A percentile compares a stretch with the other conserved stretches of the same genome.
Conservation (phyloP, 2,113 vertebrate species). For the Delphinapterus leucas region DNA sequence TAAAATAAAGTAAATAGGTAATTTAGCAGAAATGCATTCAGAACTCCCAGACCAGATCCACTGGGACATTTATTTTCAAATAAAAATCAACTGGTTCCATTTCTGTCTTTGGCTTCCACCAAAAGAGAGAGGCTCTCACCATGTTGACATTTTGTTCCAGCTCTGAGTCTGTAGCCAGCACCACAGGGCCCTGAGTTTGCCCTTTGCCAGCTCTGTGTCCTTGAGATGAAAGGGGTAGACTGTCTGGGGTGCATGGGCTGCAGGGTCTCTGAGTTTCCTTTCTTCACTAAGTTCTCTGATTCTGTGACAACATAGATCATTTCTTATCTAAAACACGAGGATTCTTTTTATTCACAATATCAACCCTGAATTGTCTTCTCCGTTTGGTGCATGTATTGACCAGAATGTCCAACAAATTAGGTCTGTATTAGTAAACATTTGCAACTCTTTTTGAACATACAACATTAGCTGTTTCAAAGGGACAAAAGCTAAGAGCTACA, state of each 20-base stretch:
- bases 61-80: not conserved
- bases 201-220: not conserved
- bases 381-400: not conserved
- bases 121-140: not conserved
- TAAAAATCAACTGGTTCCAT: not conserved
- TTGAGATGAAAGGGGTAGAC: not conserved
- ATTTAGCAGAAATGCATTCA: not conserved
- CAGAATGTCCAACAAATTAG: not conserved
- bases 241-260: not conserved
- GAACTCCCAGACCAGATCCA: not conserved
- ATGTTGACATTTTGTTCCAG: not conserved
- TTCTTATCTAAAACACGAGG: not conserved
- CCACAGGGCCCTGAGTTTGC: not conserved
- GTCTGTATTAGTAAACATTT: not conserved
- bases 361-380: not conserved
- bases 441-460: not conserved
- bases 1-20: not conserved
- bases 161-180: not conserved
- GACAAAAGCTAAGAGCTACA: not conserved
- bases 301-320: not conserved
- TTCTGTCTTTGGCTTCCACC: not conserved
- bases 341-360: not conserved
- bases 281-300: not conserved
- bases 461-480: not conserved
- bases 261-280: not conserved